Evolutionary conservation across 1,140 invertebrate genomes (phyloP), one percentile per base, ranked within the genome.

Genomic region (Hestina assimilis): DNA sequence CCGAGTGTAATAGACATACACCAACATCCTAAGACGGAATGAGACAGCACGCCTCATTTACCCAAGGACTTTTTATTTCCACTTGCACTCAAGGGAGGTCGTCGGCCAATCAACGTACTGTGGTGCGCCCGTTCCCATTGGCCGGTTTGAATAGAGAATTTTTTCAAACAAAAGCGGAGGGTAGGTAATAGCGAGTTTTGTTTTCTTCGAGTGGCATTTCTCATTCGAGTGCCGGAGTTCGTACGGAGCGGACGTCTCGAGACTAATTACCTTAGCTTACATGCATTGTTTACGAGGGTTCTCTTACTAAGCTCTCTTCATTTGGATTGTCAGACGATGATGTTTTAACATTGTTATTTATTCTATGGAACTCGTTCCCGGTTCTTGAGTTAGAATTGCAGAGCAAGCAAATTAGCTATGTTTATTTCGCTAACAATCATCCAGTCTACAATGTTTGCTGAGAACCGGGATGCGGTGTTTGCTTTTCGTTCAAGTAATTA

Each of bases 111-210:
- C 83, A 85, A 87, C 83, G 83, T 78, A 76, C 78, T 72, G 72
- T 73, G 67, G 70, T 69, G 74, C 72, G 72, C 75, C 69, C 68
- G 77, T 75, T 77, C 73, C 71, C 80, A 87, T 85, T 84, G 84
- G 84, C 79, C 80, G 73, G 71, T 80, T 80, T 85, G 77, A 87
- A 87, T 82, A 82, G 75, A 83, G 82, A 87, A 76, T 83, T 83
- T 84, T 80, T 75, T 64, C 62, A 76, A 80, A 80, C 80, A 84
- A 87, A 83, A 83, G 77, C 65, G 54, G 78, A 78, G 82, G 82
- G 82, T 87, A 87, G 84, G 82, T 87, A 85, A 86, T 86, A 83
- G 75, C 74, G 79, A 80, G 82, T 87, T 87, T 87, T 87, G 82
- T 87, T 85, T 85, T 72, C 66, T 79, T 85, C 76, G 72, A 85